A percentile compares a stretch with the other conserved stretches of the same genome.
These are phyloP conservation scores for Onthophagus taurus DNA, from an alignment of 1,140 invertebrate species.

Conservation along the genomic window DNA sequence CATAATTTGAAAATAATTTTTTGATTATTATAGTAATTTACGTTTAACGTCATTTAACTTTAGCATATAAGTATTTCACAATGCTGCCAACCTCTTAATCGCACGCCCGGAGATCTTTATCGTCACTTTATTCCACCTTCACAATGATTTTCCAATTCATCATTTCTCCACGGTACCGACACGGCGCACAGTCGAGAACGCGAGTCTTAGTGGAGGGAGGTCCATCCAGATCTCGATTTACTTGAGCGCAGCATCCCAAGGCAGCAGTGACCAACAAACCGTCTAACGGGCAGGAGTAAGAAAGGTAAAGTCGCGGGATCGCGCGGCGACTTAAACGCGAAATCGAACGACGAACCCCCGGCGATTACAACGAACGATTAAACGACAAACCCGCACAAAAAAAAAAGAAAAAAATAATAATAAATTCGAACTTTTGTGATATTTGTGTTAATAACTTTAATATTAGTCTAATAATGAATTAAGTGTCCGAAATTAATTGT, in stretches of 20 bases:
- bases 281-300: constrained; percentile 17
- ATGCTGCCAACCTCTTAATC: constrained; percentile 24
- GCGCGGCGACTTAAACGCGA: constrained; percentile 14
- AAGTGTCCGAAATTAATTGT: no score
- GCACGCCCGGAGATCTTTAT: constrained; percentile 24
- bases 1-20: no score
- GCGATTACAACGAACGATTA: no score
- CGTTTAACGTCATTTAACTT: no score
- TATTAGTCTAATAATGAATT: no score
- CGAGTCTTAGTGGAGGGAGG: no score
- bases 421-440: no score
- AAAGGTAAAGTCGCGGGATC: neutral
- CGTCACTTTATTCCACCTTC: constrained; percentile 29
- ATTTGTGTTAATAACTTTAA: neutral
- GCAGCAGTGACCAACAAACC: constrained; percentile 26
- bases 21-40: no score
- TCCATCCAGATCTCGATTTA: no score
- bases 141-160: constrained; percentile 29
- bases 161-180: constrained; percentile 25
- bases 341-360: constrained; percentile 10
- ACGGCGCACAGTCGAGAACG: constrained; percentile 24
- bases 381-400: no score
- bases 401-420: no score
- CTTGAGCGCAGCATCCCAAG: constrained; percentile 14
- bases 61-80: constrained; percentile 16